These are phyloP conservation scores for Serrognathus titanus DNA, from an alignment of 2,888 invertebrate species.

Conservation along the genomic window DNA sequence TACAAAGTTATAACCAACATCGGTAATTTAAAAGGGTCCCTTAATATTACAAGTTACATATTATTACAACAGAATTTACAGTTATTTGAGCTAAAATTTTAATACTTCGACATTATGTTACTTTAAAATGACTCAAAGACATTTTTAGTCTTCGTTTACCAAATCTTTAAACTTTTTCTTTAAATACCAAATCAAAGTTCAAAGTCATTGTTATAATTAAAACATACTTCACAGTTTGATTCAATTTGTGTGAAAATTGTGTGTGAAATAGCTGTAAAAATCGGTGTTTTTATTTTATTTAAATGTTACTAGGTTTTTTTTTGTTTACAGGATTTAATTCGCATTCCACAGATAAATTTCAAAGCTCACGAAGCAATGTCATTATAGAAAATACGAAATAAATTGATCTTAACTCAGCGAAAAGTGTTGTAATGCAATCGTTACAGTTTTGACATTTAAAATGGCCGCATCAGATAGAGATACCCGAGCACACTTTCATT, in stretches of 20 bases:
- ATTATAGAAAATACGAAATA: slow-evolving; percentile 5
- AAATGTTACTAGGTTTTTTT: no score
- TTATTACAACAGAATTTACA: slow-evolving; percentile 10
- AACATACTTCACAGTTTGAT: no score
- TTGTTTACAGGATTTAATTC: neutral
- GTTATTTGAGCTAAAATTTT: slow-evolving; percentile 3
- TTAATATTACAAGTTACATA: slow-evolving; percentile 12
- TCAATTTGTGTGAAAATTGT: no score
- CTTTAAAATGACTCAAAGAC: no score
- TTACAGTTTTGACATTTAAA: slow-evolving; percentile 16
- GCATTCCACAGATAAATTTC: slow-evolving; percentile 1
- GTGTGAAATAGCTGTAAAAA: no score
- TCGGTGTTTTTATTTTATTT: no score
- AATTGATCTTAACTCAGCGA: slow-evolving; percentile 1
- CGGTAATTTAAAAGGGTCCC: slow-evolving; percentile 13
- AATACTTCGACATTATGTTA: no score
- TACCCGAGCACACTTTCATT: slow-evolving; percentile 11
- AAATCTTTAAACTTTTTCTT: no score
- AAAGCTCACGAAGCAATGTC: slow-evolving; percentile 2
- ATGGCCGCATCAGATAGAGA: slow-evolving; percentile 10
- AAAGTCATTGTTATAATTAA: no score
- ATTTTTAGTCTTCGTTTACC: no score
- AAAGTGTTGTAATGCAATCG: slow-evolving; percentile 11
- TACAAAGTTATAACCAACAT: slow-evolving; percentile 42
- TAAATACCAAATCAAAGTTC: no score